Conservation (phyloP, 2,888 invertebrate species). For the Idaea biselata region DNA sequence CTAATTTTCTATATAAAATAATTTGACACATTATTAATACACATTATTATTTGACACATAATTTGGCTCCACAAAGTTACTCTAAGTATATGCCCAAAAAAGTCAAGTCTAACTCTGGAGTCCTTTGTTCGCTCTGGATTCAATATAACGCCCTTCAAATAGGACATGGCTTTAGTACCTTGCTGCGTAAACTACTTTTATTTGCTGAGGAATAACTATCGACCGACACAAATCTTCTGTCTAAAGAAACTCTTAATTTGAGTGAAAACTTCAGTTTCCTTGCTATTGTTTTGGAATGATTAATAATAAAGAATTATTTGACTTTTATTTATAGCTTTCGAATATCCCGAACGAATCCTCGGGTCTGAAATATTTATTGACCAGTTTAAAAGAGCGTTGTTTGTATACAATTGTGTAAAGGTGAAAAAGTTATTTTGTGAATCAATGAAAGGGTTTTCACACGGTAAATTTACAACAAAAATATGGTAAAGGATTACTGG, state of each 20-base stretch:
- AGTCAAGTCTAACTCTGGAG: no score
- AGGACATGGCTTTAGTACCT: no score
- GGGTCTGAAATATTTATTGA: conserved; percentile 7
- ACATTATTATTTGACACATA: no score
- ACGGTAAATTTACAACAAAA: background rate
- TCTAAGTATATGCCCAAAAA: no score
- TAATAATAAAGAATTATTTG: conserved; percentile 61
- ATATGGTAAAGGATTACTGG: no score
- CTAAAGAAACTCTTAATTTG: conserved; percentile 17
- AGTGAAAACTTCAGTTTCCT: conserved; percentile 26
- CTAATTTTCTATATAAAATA: no score
- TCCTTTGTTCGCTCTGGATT: no score
- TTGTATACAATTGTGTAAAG: conserved; percentile 7
- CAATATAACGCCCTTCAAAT: no score
- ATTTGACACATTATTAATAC: no score
- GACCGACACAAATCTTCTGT: background rate
- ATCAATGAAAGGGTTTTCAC: background rate
- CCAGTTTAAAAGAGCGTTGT: background rate
- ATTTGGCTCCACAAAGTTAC: no score
- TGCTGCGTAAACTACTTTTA: no score
- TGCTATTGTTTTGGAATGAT: conserved; percentile 23
- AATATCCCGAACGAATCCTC: conserved; percentile 10
- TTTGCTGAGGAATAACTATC: background rate
- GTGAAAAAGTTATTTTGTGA: background rate
- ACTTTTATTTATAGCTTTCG: conserved; percentile 53